Evolutionary conservation across 2,113 vertebrate species (phyloP).

Genomic region (Strigops habroptila): DNA sequence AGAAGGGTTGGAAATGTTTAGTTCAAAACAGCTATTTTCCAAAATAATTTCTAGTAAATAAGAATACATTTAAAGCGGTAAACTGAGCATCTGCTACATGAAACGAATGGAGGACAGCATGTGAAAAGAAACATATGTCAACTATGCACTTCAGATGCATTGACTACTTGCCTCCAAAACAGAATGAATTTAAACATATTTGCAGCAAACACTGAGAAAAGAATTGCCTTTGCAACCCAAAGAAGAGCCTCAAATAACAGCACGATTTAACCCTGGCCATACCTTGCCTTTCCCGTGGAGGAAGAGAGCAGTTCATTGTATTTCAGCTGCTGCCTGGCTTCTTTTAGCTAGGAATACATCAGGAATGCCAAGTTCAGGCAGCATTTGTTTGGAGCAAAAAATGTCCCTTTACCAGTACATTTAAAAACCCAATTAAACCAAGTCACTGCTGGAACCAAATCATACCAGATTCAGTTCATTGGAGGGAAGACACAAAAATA

Average conservation of each 20-base stretch:
- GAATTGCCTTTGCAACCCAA: neutral
- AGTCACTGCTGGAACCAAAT: neutral
- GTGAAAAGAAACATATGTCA: constrained; percentile 37
- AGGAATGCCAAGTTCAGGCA: neutral
- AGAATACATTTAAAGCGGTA: constrained; percentile 35
- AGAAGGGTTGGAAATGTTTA: constrained; percentile 45
- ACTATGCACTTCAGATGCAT: constrained; percentile 55
- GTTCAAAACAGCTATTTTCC: constrained; percentile 49
- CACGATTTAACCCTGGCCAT: neutral
- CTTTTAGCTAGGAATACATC: neutral
- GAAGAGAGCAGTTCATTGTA: neutral
- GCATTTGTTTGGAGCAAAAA: constrained; percentile 1
- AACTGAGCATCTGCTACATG: constrained; percentile 60
- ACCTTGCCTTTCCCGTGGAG: neutral
- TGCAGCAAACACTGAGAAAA: constrained; percentile 42
- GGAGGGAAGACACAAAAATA: neutral
- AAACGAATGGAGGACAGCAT: constrained; percentile 4
- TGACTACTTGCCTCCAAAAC: constrained; percentile 59
- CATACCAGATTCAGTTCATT: neutral
- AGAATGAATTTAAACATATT: constrained; percentile 53
- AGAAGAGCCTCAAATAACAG: neutral
- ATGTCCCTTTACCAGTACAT: neutral
- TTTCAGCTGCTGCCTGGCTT: neutral
- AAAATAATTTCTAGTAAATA: constrained; percentile 65
- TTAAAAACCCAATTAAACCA: neutral